A percentile compares a stretch with the other conserved stretches of the same genome.
phyloP scores from a whole-genome alignment of 2,797 vertebrate genomes.

The Tenualosa ilisha region DNA sequence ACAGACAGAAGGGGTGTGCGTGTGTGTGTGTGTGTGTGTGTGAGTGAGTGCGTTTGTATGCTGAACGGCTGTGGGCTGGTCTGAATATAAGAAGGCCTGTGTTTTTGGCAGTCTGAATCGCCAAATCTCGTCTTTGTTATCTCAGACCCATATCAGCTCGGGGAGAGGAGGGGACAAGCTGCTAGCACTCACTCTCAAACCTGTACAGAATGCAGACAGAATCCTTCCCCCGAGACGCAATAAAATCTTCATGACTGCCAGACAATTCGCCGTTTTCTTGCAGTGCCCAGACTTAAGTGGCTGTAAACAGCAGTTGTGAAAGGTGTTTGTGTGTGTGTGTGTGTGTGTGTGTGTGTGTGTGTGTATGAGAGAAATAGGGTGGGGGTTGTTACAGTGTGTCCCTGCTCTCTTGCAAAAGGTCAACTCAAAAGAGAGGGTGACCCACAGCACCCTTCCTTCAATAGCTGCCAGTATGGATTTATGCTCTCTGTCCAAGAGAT shows the following conservation, averaged over 20 bases:
- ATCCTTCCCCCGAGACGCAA: neutral
- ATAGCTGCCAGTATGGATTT: neutral
- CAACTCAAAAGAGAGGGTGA: neutral
- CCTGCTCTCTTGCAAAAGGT: neutral
- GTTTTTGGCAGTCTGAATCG: neutral
- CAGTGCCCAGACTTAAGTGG: neutral
- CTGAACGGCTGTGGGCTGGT: neutral
- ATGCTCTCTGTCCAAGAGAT: neutral
- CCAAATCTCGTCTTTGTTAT: neutral
- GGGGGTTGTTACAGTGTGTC: neutral
- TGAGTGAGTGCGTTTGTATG: neutral
- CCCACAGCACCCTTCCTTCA: neutral
- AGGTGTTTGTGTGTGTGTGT: neutral
- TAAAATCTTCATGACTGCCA: neutral
- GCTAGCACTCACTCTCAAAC: neutral
- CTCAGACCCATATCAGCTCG: neutral
- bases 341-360: too few relatives aligned
- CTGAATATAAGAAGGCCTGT: neutral
- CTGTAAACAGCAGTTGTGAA: neutral
- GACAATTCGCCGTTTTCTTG: neutral
- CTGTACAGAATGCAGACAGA: neutral
- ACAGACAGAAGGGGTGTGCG: neutral
- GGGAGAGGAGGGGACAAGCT: neutral
- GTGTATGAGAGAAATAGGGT: too few relatives aligned
- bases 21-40: neutral